Evolutionary conservation across 2,888 invertebrate species (phyloP), one percentile per base, ranked within the genome.

Genomic region (Dynastes maya): DNA sequence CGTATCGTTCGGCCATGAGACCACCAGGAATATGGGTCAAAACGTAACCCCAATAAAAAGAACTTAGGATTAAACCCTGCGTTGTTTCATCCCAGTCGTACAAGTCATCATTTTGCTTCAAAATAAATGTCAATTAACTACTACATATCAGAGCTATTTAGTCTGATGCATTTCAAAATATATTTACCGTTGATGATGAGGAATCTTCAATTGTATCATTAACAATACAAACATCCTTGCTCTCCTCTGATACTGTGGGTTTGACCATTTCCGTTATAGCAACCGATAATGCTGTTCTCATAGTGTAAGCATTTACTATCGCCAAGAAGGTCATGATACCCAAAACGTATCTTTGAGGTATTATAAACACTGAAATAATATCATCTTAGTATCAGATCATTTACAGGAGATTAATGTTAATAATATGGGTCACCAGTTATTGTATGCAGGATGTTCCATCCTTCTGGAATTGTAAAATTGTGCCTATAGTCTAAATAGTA

Each of bases 31-130:
- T 87, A 85, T 96, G 96, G 0, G 95, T 95, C 0, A 95, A 79
- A 0, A 96, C 93, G 88, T 96, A 96, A 1, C 96, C 96, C 90
- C 95, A 95, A 89, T 95, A 97, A 88, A 97, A 97, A 0, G 95
- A 92, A 70, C 95, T 94, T 2, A 96, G 90, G 55, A 96, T 94
- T 61, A 94, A 88, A 0, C 96, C 95, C 89, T 95, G 94, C 1
- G 92, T 90, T 79, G 91, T 88, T 85, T 93, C 92, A 70, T 91
- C 91, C 95, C 95, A 95, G 32, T 82, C 80, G 76, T 83, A 82
- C 3, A 80, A 53, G 5, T 68, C 29, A 67, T 72, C 72, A 5
- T 80, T 72, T 22, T 78, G 70, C 70, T 77, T 63, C 37, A 63
- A 78, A 63, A 13, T 61, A 45, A 45, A 11, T 45, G 2, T 45